Evolutionary conservation across 2,113 vertebrate species (phyloP).

Genomic region (Semnornis frantzii): DNA sequence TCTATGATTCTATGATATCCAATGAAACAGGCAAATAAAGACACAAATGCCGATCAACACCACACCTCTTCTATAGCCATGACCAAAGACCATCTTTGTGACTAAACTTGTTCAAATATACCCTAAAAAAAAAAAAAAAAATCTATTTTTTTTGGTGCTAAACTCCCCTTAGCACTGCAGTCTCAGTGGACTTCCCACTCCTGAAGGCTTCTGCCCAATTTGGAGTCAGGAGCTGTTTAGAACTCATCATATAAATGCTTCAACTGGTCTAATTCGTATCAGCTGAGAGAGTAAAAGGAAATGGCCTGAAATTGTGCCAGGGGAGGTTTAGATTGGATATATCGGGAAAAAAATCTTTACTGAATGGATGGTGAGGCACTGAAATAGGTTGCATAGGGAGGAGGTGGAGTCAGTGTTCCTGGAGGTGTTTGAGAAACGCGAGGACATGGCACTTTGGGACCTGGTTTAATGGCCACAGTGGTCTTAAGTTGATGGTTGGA

Average conservation of each 20-base stretch:
- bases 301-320: too few relatives aligned
- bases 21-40: not conserved
- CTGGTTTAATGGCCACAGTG: too few relatives aligned
- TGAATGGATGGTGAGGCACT: too few relatives aligned
- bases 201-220: not conserved
- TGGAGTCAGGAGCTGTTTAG: not conserved
- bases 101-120: not conserved
- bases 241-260: not conserved
- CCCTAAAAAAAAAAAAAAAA: not conserved
- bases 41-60: not conserved
- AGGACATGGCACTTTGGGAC: too few relatives aligned
- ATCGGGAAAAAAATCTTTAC: too few relatives aligned
- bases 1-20: not conserved
- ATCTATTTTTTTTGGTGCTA: not conserved
- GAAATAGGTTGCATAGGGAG: too few relatives aligned
- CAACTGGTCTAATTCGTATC: not conserved
- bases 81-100: not conserved
- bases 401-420: too few relatives aligned
- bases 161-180: not conserved
- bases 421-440: too few relatives aligned
- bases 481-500: too few relatives aligned
- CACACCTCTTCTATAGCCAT: accelerated
- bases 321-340: too few relatives aligned
- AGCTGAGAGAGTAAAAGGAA: too few relatives aligned
- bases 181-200: not conserved